Conservation (phyloP, 2,113 vertebrate species). For the Pachycephala philippinensis region DNA sequence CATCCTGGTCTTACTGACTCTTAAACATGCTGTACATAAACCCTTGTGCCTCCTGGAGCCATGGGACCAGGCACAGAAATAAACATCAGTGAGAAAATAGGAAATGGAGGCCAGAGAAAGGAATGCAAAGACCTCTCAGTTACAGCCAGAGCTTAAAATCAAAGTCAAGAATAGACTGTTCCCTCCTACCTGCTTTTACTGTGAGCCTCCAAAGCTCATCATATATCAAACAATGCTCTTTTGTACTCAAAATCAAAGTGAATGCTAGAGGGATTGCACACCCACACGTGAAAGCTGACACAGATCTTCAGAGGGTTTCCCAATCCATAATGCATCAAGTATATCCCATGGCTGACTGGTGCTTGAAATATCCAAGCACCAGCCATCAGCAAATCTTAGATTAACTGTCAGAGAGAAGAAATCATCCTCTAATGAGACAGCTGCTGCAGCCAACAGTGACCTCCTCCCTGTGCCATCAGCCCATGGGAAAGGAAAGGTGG, state of each 20-base stretch:
- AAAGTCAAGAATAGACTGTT: neutral
- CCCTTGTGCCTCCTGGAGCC: neutral
- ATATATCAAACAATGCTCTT: neutral
- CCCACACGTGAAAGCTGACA: neutral
- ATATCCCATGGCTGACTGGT: neutral
- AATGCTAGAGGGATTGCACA: neutral
- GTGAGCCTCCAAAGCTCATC: neutral
- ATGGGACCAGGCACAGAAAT: neutral
- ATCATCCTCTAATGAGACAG: neutral
- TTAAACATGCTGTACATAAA: neutral
- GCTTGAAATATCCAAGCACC: neutral
- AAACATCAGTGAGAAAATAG: neutral
- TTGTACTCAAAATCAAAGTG: neutral
- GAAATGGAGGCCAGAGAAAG: neutral
- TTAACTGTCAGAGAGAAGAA: neutral
- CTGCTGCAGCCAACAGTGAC: neutral
- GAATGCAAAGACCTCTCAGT: neutral
- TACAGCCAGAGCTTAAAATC: neutral
- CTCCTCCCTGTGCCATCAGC: neutral
- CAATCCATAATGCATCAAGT: neutral
- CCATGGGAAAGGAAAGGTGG: neutral
- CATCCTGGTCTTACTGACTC: neutral
- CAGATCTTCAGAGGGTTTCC: neutral
- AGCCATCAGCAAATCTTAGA: neutral
- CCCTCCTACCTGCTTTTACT: neutral